phyloP scores from a whole-genome alignment of 2,113 vertebrate species.

The Strix uralensis region DNA sequence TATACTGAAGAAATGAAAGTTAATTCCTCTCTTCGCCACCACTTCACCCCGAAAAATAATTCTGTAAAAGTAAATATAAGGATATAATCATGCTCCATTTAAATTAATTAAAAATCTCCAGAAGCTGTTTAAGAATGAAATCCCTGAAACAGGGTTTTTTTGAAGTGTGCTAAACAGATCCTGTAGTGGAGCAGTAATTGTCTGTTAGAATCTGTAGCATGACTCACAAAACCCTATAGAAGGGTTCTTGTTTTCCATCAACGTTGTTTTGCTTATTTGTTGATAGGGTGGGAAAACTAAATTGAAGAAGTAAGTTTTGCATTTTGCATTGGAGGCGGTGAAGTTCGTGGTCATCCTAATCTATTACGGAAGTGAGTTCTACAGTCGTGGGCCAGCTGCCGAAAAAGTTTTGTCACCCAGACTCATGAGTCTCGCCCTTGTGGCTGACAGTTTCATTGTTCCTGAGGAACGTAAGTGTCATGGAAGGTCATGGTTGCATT shows the following conservation, averaged over 20 bases:
- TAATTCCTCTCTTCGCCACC: background rate
- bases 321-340: background rate
- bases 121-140: background rate
- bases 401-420: conserved; percentile 57
- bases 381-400: conserved; percentile 47
- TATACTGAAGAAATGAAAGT: background rate
- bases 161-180: background rate
- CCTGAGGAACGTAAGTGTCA: conserved; percentile 71
- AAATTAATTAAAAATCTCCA: background rate
- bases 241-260: background rate
- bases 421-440: conserved; percentile 52
- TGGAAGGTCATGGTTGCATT: conserved; percentile 67
- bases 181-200: background rate
- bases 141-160: background rate
- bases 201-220: background rate
- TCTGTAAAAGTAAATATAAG: background rate
- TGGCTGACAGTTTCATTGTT: conserved; percentile 70
- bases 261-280: conserved; percentile 8
- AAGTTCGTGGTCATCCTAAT: conserved; percentile 40
- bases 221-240: background rate
- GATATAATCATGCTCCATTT: background rate
- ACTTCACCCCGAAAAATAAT: background rate
- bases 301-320: conserved; percentile 2
- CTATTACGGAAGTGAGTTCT: conserved; percentile 60
- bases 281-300: conserved; percentile 11